Base-by-base conservation (phyloP, 1,140 invertebrate species). In the Drosophila ohnishii region DNA sequence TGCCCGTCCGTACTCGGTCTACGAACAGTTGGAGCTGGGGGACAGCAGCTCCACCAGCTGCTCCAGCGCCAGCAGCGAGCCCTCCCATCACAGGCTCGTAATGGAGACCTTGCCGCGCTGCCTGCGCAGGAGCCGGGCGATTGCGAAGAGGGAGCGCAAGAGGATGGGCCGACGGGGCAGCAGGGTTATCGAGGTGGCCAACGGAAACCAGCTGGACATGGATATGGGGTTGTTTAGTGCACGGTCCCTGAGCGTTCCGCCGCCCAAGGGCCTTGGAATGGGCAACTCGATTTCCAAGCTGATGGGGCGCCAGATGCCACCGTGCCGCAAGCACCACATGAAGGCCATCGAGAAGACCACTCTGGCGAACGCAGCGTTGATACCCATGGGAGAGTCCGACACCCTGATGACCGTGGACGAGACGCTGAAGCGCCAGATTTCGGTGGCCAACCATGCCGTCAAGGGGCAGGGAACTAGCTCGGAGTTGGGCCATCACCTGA, bases 161-260 rank as follows among this genome's bases (percentile, higher is more conserved):
- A 16, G 28, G 5, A 22, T 9, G 9, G 3, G 9, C 1, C 53
- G 47, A 7, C 32, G 45, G n/a, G 19, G 5, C 19, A 35, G 5
- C n/a, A 28, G 9, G 22, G 14, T 30, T 8, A 13, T n/a, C 13
- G 32, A 45, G 34, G 14, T 22, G n/a, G 11, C 9, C 28, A 13
- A 47, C 5, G 19, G 19, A 3, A 4, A n/a, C 8, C 14, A n/a
- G 32, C 0, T 37, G 11, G 11, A 47, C 7, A 8, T 58, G 22
- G 50, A 61, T 16, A 9, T 67, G 53, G 34, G 40, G 11, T 2
- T 61, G 10, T 51, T 35, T 10, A 22, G 22, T 42, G 70, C 50
- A 6, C 70, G 82, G 0, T 86, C 82, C 10, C 42, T 72, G 37
- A 86, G 83, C 25, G 8, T 78, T 47, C 82, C 82, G 9, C 61